Conservation (phyloP, 2,797 vertebrate species). For the Telmatherina bonti region DNA sequence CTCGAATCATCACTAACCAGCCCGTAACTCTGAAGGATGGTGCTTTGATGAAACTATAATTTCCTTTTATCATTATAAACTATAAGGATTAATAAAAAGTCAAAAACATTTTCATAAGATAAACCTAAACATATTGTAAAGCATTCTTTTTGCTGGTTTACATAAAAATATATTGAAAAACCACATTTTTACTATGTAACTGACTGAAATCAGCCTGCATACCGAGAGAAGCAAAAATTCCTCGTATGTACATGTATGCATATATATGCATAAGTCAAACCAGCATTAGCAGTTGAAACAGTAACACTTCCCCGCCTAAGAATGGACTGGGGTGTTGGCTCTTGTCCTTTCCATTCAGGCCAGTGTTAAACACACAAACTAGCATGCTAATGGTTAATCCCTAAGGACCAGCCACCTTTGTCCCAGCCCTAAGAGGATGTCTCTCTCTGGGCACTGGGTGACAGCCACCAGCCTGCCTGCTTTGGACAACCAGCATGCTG, state of each 20-base stretch:
- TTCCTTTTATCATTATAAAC: not conserved
- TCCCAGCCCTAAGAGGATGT: constrained; percentile 76
- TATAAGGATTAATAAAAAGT: not conserved
- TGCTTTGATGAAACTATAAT: not conserved
- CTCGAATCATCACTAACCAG: not conserved
- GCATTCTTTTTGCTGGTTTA: not conserved
- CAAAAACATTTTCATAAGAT: not conserved
- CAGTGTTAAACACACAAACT: constrained; percentile 83
- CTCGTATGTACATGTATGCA: constrained; percentile 69
- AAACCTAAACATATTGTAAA: not conserved
- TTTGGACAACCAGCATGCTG: constrained; percentile 74
- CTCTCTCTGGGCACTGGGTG: constrained; percentile 80
- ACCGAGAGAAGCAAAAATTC: constrained; percentile 49
- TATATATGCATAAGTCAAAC: constrained; percentile 73
- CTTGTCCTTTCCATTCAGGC: constrained; percentile 81
- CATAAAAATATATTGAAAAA: not conserved
- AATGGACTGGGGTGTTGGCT: constrained; percentile 75
- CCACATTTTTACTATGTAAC: not conserved
- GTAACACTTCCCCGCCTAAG: constrained; percentile 81
- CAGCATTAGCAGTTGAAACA: constrained; percentile 82
- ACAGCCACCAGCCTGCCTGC: constrained; percentile 77
- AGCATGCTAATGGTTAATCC: constrained; percentile 85
- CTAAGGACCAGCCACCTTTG: constrained; percentile 82
- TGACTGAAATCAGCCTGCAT: constrained; percentile 34
- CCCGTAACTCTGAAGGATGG: not conserved